Percentiles rank a stretch among this genome's conserved stretches.
phyloP scores from a whole-genome alignment of 2,797 vertebrate genomes.

The Cyprinella venusta region DNA sequence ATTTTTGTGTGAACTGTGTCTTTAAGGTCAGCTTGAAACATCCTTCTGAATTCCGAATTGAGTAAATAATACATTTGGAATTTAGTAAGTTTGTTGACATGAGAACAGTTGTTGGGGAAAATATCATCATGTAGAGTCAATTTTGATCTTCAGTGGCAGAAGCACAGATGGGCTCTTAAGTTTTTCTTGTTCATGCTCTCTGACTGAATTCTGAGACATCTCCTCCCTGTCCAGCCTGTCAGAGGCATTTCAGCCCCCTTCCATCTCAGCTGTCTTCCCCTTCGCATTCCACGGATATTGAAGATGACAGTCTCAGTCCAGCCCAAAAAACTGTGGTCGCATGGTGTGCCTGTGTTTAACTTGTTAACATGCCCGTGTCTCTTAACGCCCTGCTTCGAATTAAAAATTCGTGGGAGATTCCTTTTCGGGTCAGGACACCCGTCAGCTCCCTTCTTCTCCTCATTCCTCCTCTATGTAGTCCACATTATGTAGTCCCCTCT shows the following conservation, averaged over 20 bases:
- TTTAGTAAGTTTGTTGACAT: neutral
- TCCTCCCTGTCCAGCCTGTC: constrained; percentile 26
- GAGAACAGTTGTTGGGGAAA: neutral
- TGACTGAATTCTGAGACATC: constrained; percentile 11
- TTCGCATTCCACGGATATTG: constrained; percentile 22
- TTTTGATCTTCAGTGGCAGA: neutral
- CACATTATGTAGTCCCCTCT: constrained; percentile 17
- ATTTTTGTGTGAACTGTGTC: neutral
- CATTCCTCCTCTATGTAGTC: neutral
- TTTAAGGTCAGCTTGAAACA: neutral
- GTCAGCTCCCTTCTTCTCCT: neutral
- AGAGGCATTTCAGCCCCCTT: constrained; percentile 27
- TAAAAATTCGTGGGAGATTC: constrained; percentile 22
- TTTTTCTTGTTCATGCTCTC: constrained; percentile 29
- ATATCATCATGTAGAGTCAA: neutral
- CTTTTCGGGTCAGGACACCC: constrained; percentile 21
- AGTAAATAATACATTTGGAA: neutral
- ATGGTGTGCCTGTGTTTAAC: constrained; percentile 29
- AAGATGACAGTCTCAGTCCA: constrained; percentile 37
- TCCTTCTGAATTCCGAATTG: neutral
- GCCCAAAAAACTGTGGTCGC: constrained; percentile 25
- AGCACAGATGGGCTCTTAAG: neutral
- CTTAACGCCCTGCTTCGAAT: constrained; percentile 10
- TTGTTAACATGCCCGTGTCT: constrained; percentile 33
- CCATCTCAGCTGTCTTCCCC: constrained; percentile 43